Base-by-base conservation (phyloP, 1,140 invertebrate species). In the Sitodiplosis mosellana region DNA sequence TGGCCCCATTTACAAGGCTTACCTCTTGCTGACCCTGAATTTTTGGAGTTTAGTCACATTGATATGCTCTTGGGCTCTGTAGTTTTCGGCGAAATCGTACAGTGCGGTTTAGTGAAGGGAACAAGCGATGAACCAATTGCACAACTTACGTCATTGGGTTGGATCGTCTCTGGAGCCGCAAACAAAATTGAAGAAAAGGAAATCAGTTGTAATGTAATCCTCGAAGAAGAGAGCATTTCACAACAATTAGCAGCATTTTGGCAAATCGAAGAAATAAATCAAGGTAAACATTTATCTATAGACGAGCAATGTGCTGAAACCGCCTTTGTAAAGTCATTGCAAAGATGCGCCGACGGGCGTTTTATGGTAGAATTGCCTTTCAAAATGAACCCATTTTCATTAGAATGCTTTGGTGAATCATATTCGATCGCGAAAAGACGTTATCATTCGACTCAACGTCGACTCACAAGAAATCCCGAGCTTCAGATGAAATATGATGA, bases 71-170 rank as follows among this genome's bases (percentile, higher is more conserved):
- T n/a, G n/a, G n/a, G n/a, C n/a, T n/a, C n/a, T n/a, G 34, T 10
- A 36, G 8, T 36, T 10, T 36, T 36, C n/a, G 8, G n/a, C n/a
- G 8, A 36, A 36, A 10, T 36, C 8, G 8, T 36, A 36, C 8
- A 8, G 8, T 10, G 8, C 34, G 34, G n/a, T n/a, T n/a, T n/a
- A n/a, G n/a, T n/a, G n/a, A n/a, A n/a, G n/a, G n/a, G n/a, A n/a
- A n/a, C n/a, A n/a, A n/a, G n/a, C n/a, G n/a, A n/a, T n/a, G 41
- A 49, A 45, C 58, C 58, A 10, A 52, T 52, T 19, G 46, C 61
- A 17, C 60, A 62, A 53, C 57, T 59, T 38, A 58, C 58, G 8
- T 19, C 44, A 37, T 48, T 63, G 1, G 60, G 59, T 10, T 63
- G 58, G 59, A 49, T 63, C 18, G 38, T 63, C 14, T 22, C 52